Base-by-base conservation (phyloP, 2,113 vertebrate genomes). In the Sialia sialis region DNA sequence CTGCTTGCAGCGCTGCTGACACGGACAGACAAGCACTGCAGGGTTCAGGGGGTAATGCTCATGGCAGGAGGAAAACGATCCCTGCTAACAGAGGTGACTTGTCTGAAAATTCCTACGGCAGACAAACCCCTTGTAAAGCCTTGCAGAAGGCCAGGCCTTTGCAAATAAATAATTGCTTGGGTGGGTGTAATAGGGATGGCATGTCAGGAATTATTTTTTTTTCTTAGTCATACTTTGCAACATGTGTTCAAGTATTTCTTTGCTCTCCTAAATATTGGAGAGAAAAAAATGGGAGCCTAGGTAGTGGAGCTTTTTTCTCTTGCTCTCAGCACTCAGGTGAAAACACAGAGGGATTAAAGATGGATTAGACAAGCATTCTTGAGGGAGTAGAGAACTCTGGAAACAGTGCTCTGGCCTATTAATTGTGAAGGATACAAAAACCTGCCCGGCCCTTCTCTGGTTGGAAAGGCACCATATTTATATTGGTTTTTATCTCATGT, bases 201-300 rank as follows among this genome's bases (percentile, higher is more conserved):
- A 79, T 72, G 69, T 64, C 54, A 68, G 62, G 62, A 89, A 94
- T 87, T 0, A n/a, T 43, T 58, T 38, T 66, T 63, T 63, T 63
- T 79, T 82, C 80, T 81, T 94, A 82, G 62, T 97, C 91, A 92
- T 75, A 14, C 32, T 89, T 76, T 60, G 49, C n/a, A 68, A 72
- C n/a, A 4, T 59, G 38, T 29, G 41, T 60, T 89, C 62, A 56
- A 68, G 32, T 36, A 56, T 84, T 88, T 90, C 62, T 84, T 89
- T 56, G 39, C 26, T 67, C 41, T 66, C 32, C 27, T 49, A 75
- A 79, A 46, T 73, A 32, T 4, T 60, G 49, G 66, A 51, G 54
- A 79, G 76, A 74, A 23, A 48, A 73, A 54, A 59, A 49, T 69
- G 55, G 38, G 41, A 46, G 16, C 16, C 34, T 80, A 10, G 41